Percentiles rank a stretch among this genome's conserved stretches.
Conservation (phyloP, 2,113 vertebrate genomes). For the Erythrocercus mccallii region DNA sequence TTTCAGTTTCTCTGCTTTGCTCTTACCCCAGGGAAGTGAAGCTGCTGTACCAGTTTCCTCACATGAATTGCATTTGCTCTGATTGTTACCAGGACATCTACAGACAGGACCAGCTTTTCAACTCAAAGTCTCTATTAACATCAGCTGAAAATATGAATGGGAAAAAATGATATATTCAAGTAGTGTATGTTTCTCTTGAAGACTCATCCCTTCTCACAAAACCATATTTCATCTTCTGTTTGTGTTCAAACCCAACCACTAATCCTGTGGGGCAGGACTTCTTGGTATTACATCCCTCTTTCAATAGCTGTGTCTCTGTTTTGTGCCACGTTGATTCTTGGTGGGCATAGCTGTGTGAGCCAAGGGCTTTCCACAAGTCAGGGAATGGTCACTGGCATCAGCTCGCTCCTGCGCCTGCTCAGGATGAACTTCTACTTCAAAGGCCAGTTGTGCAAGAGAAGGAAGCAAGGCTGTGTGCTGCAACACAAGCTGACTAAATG, state of each 20-base stretch:
- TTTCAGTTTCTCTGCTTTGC: background rate
- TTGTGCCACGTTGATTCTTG: background rate
- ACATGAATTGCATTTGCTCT: background rate
- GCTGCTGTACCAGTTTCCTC: background rate
- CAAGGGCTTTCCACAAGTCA: background rate
- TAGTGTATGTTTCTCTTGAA: background rate
- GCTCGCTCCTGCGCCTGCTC: background rate
- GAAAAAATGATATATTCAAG: background rate
- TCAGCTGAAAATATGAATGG: background rate
- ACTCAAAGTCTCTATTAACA: background rate
- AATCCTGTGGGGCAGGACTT: background rate
- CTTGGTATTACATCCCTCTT: background rate
- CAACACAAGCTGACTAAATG: background rate
- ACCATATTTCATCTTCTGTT: background rate
- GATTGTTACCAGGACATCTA: background rate
- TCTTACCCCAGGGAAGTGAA: background rate
- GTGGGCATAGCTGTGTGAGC: rapidly evolving
- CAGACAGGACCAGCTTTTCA: background rate
- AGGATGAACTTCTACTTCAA: background rate
- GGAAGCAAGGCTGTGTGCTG: background rate
- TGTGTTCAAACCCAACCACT: background rate
- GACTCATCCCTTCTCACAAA: background rate
- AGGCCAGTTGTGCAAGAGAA: background rate
- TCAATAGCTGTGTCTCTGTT: background rate
- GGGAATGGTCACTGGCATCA: background rate